Base-by-base conservation (phyloP, 2,797 vertebrate species). In the Anisognathus igniventris region DNA sequence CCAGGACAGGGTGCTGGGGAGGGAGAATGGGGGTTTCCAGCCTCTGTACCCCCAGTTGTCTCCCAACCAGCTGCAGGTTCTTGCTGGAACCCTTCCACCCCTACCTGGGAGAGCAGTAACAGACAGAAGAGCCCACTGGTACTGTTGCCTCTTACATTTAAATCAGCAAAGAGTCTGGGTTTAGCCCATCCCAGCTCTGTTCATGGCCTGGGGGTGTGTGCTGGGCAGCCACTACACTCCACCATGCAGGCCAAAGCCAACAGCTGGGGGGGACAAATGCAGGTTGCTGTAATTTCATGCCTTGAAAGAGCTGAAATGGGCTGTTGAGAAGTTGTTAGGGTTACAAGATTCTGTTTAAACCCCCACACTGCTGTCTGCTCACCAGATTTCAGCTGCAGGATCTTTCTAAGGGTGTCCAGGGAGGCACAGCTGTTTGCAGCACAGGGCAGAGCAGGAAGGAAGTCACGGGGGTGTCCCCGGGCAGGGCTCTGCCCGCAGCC, bases 141-240 rank as follows among this genome's bases (percentile, higher is more conserved):
- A 48, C 14, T 6, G 5, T 58, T 6, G 2, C 10, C 4, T 70
- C 64, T 72, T 90, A n/a, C 15, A 27, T 82, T 77, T 58, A 70
- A 76, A 56, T 30, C 33, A 82, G 39, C 42, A 47, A 40, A 75
- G 47, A 40, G 7, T 14, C 22, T 19, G 1, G 0, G 8, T 57
- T 81, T 42, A 68, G 14, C 25, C 23, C 37, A 35, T 35, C 17
- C 39, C 1, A 2, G 45, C 14, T 1, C 6, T 40, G 25, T 51
- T 40, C 2, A 0, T 39, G 61, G 44, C 31, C 48, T 73, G 60
- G 27, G 33, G 7, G 42, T 20, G 6, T 31, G 31, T 4, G 1
- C 25, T 39, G 37, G 42, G n/a, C 0, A 2, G 16, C 23, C 4
- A 15, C n/a, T 18, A 16, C 0, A 0, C 40, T 51, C 35, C 70